Conservation (phyloP, 2,888 invertebrate genomes). For the Xestobium rufovillosum region DNA sequence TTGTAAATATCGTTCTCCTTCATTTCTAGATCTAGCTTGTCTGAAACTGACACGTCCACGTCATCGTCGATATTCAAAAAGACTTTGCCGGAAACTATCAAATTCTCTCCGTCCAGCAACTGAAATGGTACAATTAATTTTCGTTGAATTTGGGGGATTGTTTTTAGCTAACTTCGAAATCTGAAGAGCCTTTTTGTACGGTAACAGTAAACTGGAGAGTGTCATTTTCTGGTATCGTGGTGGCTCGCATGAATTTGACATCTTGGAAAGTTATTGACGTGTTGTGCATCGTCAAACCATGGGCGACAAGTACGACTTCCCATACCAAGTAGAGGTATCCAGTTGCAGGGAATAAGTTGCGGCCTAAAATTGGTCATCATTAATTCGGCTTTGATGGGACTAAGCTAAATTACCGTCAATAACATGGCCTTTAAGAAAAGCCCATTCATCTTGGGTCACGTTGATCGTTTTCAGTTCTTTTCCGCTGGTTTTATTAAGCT, state of each 20-base stretch:
- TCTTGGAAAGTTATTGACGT: conserved; percentile 52
- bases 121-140: too few species aligned
- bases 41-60: too few species aligned
- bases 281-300: conserved; percentile 35
- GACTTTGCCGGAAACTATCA: too few species aligned
- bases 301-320: conserved; percentile 46
- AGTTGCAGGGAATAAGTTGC: conserved; percentile 59
- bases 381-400: background rate
- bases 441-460: background rate
- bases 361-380: conserved; percentile 35
- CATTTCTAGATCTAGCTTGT: too few species aligned
- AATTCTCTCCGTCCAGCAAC: too few species aligned
- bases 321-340: conserved; percentile 45
- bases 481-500: background rate
- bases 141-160: too few species aligned
- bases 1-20: conserved; percentile 58
- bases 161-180: conserved; percentile 4
- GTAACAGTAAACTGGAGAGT: background rate
- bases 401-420: background rate
- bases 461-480: background rate
- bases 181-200: background rate
- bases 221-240: conserved; percentile 22
- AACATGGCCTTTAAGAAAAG: background rate
- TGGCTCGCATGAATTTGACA: conserved; percentile 50
- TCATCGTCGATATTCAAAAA: too few species aligned